Evolutionary conservation across 1,140 invertebrate genomes (phyloP).

Genomic region (Trichoplusia ni): DNA sequence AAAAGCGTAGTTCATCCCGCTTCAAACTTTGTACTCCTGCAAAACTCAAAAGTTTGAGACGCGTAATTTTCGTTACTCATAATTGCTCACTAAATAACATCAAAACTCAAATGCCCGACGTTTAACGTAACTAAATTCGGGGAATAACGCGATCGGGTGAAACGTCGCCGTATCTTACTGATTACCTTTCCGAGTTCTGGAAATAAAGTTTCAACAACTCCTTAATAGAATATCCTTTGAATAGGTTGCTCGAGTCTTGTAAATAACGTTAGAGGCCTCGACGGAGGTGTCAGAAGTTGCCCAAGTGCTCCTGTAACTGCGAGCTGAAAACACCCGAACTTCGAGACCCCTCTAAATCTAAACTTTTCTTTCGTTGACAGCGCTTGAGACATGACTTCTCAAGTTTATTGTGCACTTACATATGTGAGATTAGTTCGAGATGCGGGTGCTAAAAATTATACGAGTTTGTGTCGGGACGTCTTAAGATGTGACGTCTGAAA

Average conservation of each 20-base stretch:
- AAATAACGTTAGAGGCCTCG: constrained; percentile 42
- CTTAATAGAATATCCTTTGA: constrained; percentile 46
- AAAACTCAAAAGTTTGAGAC: background rate
- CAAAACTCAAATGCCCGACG: constrained; percentile 5
- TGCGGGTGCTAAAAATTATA: constrained; percentile 19
- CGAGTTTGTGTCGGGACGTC: constrained; percentile 7
- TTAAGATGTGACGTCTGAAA: too few species aligned
- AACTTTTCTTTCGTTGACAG: constrained; percentile 48
- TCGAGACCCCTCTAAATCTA: constrained; percentile 47
- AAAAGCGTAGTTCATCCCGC: constrained; percentile 4
- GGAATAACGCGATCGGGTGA: constrained; percentile 13
- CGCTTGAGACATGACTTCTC: constrained; percentile 41
- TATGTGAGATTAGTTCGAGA: constrained; percentile 20
- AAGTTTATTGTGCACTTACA: constrained; percentile 30
- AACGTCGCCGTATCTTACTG: constrained; percentile 24
- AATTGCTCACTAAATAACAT: constrained; percentile 23
- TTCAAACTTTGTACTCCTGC: constrained; percentile 15
- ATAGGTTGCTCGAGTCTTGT: constrained; percentile 37
- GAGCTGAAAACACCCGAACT: constrained; percentile 38
- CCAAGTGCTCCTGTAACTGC: constrained; percentile 28
- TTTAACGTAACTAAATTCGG: constrained; percentile 16
- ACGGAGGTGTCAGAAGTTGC: constrained; percentile 43
- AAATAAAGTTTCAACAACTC: constrained; percentile 41
- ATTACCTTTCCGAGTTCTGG: constrained; percentile 34
- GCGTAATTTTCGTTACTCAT: constrained; percentile 5